Evolutionary conservation across 92 coral and sea anemone genomes (phyloP), one percentile per base, ranked within the genome.

Genomic region (Bergia sp.): DNA sequence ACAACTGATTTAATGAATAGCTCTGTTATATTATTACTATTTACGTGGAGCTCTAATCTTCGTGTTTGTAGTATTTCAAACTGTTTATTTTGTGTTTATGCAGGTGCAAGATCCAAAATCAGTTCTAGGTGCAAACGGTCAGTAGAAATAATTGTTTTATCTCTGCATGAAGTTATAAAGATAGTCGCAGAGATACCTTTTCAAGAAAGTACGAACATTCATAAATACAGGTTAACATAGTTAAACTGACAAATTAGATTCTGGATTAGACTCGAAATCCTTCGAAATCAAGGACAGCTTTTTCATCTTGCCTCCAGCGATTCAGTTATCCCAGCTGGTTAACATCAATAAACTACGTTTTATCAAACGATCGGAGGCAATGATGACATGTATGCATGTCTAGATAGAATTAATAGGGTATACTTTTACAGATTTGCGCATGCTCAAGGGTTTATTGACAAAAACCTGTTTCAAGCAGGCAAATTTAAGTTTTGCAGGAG

Each of bases 71-170:
- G 69, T 61, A 18, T 5, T 61, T 61, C n/a, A 61, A 61, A 61
- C 29, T 61, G n/a, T 16, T 61, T 61, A 61, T 36, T 73, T 73
- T 73, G 15, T 15, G 37, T 11, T 71, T 71, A 0, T 37, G 77
- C 77, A 73, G 77, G 77, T 73, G 77, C 77, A 38, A 73, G 77
- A 38, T 3, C 77, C 77, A 73, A 73, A 37, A 61, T 4, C 69
- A 61, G 69, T 61, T 73, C 41, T 73, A 1, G 37, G 77, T 73
- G 43, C 42, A 13, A 73, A 38, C 77, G 77, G 77, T 73, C 39
- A 73, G 77, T 73, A 73, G 20, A 29, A 37, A 29, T 15, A 37
- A 15, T 73, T 73, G 42, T 73, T 37, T 73, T 73, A 38, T 73
- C 77, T 7, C 76, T n/a, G 15, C 76, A 29, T n/a, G 76, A 73